Percentiles rank a stretch among this genome's conserved stretches.
Evolutionary conservation across 2,113 vertebrate species (phyloP).

Genomic region (Eubucco bourcierii): DNA sequence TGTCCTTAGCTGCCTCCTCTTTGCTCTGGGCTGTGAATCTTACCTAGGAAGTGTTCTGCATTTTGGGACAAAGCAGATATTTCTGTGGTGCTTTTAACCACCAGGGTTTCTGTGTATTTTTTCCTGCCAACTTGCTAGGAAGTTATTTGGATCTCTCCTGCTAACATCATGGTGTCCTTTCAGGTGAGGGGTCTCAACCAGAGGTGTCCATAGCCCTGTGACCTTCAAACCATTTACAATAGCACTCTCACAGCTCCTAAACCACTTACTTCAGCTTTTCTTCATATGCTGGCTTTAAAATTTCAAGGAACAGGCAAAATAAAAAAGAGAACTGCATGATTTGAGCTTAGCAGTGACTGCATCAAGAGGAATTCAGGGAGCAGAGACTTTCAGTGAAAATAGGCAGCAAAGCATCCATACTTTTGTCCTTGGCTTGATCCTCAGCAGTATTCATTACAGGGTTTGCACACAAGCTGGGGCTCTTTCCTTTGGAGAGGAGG

Average conservation of each 20-base stretch:
- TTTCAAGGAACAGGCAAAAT: background rate
- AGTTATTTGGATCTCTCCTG: background rate
- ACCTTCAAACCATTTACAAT: background rate
- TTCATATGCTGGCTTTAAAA: background rate
- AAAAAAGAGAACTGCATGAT: fast-evolving
- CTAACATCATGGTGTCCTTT: background rate
- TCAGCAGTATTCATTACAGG: background rate
- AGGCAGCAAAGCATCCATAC: background rate
- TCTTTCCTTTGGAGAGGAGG: too few species aligned
- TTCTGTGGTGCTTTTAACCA: background rate
- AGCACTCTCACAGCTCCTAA: background rate
- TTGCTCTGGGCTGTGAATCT: background rate
- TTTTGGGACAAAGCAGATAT: background rate
- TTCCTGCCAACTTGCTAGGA: background rate
- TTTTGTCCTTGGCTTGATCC: background rate
- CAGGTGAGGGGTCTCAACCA: background rate
- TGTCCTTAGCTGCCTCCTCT: background rate
- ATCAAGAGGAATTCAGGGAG: background rate
- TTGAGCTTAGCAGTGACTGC: background rate
- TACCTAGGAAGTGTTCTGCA: background rate
- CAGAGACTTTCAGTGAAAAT: background rate
- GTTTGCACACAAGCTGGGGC: background rate
- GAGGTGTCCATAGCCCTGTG: background rate
- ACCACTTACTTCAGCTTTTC: background rate
- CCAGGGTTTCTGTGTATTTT: background rate